Base-by-base conservation (phyloP, 2,888 invertebrate species). In the Erannis defoliaria region DNA sequence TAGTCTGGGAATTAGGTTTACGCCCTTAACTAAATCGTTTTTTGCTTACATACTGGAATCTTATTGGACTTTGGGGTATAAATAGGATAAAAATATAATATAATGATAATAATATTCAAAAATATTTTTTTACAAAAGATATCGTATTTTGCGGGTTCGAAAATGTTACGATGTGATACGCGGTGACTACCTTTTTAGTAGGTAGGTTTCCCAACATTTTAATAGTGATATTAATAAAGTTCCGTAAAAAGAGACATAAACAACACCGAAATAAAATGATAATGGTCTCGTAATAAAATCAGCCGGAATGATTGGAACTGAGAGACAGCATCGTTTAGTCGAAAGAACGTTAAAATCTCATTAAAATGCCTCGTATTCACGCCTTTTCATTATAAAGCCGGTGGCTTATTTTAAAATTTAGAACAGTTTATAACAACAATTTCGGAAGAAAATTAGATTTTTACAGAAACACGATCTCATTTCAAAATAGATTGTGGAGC, bases 261-360 rank as follows among this genome's bases (percentile, higher is more conserved):
- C 50, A 37, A 51, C 45, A 59, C 60, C 63, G 62, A 72, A 75
- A 76, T 73, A 77, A 74, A 81, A 73, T 59, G 35, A 65, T n/a
- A 77, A 75, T 48, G 64, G 66, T 66, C 55, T 57, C 49, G 62
- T 66, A 73, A 76, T 81, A 78, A 81, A 80, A 72, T 74, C 72
- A 70, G 72, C 74, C 71, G 70, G 64, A 71, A 77, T 76, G 79
- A 80, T 80, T 75, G 75, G 72, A 74, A 74, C 61, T 63, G 59
- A 77, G 77, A 77, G 78, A 76, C 76, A 70, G 65, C 78, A 74
- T 79, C 76, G 76, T 76, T 78, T 75, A 74, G 75, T 75, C 73
- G 71, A 73, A 76, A 71, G 71, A 76, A 72, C 77, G 73, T 78
- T 77, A 76, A 83, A 82, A 77, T 74, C 73, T 75, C 74, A 75